phyloP scores from a whole-genome alignment of 2,113 vertebrate species.

The Boleophthalmus pectinirostris region DNA sequence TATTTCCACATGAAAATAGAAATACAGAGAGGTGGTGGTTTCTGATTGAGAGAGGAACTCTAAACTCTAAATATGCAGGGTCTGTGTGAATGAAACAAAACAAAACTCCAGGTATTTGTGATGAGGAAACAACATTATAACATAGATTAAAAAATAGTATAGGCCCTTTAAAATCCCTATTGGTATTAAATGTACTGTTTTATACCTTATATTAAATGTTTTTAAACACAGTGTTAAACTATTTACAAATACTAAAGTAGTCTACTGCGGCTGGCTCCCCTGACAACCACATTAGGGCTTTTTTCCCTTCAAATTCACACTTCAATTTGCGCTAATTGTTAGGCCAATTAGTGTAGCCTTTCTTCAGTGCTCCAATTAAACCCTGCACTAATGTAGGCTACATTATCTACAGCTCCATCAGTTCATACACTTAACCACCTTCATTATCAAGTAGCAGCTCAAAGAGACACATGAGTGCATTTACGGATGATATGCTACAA shows the following conservation, averaged over 20 bases:
- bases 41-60: no score
- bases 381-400: slow-evolving; percentile 2
- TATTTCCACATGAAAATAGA: no score
- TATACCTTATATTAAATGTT: background rate
- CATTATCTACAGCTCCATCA: slow-evolving; percentile 4
- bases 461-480: background rate
- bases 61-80: no score
- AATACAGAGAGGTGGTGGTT: no score
- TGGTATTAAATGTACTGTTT: background rate
- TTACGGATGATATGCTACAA: background rate
- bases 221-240: background rate
- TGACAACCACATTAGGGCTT: slow-evolving; percentile 5
- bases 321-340: slow-evolving; percentile 16
- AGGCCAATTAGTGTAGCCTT: slow-evolving; percentile 15
- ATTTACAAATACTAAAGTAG: background rate
- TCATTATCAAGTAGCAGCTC: slow-evolving; percentile 14
- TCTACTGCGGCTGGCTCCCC: background rate
- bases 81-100: no score
- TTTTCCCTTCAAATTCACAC: background rate
- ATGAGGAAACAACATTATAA: no score
- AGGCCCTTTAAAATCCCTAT: no score
- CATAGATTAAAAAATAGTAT: no score
- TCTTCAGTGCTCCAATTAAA: slow-evolving; percentile 35
- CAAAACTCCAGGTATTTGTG: no score
- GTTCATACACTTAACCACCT: slow-evolving; percentile 9